phyloP scores from a whole-genome alignment of 2,113 vertebrate genomes.

The Apaloderma vittatum region DNA sequence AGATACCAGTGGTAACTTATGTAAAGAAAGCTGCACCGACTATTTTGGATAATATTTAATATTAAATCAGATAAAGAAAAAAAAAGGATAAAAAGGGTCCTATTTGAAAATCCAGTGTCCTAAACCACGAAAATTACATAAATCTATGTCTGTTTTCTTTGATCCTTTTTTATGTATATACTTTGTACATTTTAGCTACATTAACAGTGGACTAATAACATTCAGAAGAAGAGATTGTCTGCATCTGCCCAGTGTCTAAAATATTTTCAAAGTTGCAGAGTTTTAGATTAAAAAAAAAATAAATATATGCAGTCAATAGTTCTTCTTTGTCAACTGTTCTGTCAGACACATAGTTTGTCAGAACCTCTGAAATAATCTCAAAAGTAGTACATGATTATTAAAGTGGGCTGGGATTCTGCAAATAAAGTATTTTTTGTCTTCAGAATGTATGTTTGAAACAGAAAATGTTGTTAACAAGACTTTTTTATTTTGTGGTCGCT shows the following conservation, averaged over 20 bases:
- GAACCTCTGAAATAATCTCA: not conserved
- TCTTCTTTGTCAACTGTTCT: not conserved
- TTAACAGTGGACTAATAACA: not conserved
- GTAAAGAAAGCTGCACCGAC: not conserved
- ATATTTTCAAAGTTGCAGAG: not conserved
- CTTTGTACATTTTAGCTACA: not conserved
- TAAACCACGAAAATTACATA: not conserved
- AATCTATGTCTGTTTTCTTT: not conserved
- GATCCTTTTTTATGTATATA: not conserved
- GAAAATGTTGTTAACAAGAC: not conserved
- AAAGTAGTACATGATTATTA: not conserved
- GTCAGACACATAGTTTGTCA: not conserved
- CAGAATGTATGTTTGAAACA: not conserved
- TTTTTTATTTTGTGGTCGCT: not conserved
- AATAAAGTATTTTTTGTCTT: not conserved
- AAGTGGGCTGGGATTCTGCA: not conserved
- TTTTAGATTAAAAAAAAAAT: not conserved
- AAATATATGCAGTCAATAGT: not conserved
- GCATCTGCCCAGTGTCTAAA: not conserved
- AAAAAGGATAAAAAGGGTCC: not conserved
- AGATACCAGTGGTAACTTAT: not conserved
- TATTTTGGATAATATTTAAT: not conserved
- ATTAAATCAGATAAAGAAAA: not conserved
- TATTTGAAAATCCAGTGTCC: not conserved
- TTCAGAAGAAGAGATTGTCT: not conserved